phyloP scores from a whole-genome alignment of 2,888 invertebrate species.

The Adineta ricciae region DNA sequence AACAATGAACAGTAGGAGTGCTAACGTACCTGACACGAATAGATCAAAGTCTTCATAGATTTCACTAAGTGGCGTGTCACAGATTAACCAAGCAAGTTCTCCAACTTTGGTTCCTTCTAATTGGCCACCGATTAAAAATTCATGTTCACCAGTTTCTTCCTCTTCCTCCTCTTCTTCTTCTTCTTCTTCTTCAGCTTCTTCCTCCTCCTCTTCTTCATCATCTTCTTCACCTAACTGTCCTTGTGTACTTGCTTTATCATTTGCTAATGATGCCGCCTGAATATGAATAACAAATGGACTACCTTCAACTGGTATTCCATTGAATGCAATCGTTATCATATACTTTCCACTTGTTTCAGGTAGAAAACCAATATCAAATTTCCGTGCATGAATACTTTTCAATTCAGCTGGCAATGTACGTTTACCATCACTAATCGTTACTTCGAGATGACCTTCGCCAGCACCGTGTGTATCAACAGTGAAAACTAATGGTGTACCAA shows the following conservation, averaged over 20 bases:
- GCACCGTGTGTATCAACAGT: slow-evolving; percentile 31
- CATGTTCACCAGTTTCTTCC: slow-evolving; percentile 11
- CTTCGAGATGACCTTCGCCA: slow-evolving; percentile 33
- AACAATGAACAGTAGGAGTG: no score
- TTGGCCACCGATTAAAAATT: slow-evolving; percentile 24
- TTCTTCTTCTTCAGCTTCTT: not conserved
- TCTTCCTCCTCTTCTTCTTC: slow-evolving; percentile 3
- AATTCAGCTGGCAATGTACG: slow-evolving; percentile 31
- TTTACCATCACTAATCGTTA: slow-evolving; percentile 28
- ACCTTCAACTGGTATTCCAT: slow-evolving; percentile 27
- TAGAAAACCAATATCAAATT: slow-evolving; percentile 30
- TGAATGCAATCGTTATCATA: slow-evolving; percentile 24
- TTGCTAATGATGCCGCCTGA: not conserved
- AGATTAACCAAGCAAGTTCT: slow-evolving; percentile 30
- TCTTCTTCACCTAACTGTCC: not conserved
- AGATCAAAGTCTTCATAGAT: slow-evolving; percentile 26
- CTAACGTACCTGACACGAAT: slow-evolving; percentile 22
- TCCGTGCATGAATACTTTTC: slow-evolving; percentile 24
- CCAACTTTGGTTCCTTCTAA: slow-evolving; percentile 24
- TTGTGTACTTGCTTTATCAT: not conserved
- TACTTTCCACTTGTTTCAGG: slow-evolving; percentile 10
- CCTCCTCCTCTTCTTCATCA: no score
- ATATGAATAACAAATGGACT: not conserved
- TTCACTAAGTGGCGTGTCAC: not conserved
- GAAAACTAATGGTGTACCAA: not conserved